Evolutionary conservation across 1,140 invertebrate genomes (phyloP), one percentile per base, ranked within the genome.

Genomic region (Luehdorfia chinensis): DNA sequence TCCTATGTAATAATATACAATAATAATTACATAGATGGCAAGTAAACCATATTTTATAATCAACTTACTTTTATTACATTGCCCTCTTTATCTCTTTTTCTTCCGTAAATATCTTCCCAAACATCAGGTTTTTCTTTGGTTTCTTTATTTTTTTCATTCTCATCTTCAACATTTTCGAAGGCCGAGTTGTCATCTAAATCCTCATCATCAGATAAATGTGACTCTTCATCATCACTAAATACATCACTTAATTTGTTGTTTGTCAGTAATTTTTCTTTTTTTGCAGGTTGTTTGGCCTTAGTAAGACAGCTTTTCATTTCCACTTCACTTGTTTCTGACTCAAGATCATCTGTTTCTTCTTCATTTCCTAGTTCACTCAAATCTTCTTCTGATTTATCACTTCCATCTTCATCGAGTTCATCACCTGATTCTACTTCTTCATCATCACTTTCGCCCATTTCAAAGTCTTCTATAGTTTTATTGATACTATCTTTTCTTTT

Each of bases 71-170:
- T 86, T 15, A 96, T 79, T 60, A 96, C 76, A 70, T 93, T 93
- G 2, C 96, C 96, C 52, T 94, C 87, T 71, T 92, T 91, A 73
- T 95, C 93, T 64, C 94, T 89, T 55, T 93, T 89, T 53, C 96
- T 88, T 1, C 97, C 97, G 89, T 98, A 98, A 74, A 98, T 98
- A 87, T 98, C 97, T 89, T 98, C 96, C 90, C 94, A 96, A 15
- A 85, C 58, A 65, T 75, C 72, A 59, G 74, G 71, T 46, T 83
- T 76, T 51, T 77, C 59, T 33, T 81, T 64, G 44, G 69, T 14
- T 37, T 54, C 13, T n/a, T n/a, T 7, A 7, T n/a, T 48, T 50
- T 60, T 18, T 37, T 66, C 52, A 49, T 16, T 45, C 30, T 59
- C 49, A 45, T 57, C 46, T 55, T 68, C 62, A 47, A 68, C 46